Base-by-base conservation (phyloP, 1,140 invertebrate genomes). In the Bombus waltoni region DNA sequence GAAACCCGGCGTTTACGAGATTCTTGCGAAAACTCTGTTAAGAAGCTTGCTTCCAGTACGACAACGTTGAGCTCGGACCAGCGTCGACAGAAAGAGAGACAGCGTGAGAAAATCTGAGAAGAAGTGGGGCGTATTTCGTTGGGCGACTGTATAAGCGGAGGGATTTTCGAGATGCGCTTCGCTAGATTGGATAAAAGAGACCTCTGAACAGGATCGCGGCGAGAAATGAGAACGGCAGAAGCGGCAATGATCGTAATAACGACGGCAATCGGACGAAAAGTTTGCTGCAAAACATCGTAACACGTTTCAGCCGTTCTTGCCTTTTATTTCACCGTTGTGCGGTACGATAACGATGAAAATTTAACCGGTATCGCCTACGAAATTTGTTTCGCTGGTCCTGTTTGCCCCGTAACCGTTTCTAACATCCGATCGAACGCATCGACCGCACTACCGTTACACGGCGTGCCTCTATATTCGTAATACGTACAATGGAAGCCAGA, bases 21-120 rank as follows among this genome's bases (percentile, higher is more conserved):
- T 90, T 90, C 83, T 72, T 80, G 81, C 81, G 89, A 90, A 90
- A 90, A 90, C 86, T 90, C 89, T 71, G 89, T 83, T 90, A 89
- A 90, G 89, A 75, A 72, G 88, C 89, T 90, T 65, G 85, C 81
- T 40, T 18, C 13, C 9, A 53, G 47, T 66, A 28, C 13, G 40
- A 28, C 57, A 77, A 32, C 53, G 32, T 80, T 35, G 42, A 8
- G 25, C 65, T 62, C 83, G 66, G 44, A 10, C 78, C 42, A 38
- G 25, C 42, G 35, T 40, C 57, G 42, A 38, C 32, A 22, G 40
- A 70, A 18, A 42, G 1, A n/a, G 22, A 22, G 25, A 59, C 3
- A n/a, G 25, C 13, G 13, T 4, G 38, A 77, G 25, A 15, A 62
- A n/a, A 28, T 25, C 74, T 15, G 32, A 57, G 2, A 53, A 11